Evolutionary conservation across 2,113 vertebrate genomes (phyloP).

Genomic region (Rhabdomys dilectus): DNA sequence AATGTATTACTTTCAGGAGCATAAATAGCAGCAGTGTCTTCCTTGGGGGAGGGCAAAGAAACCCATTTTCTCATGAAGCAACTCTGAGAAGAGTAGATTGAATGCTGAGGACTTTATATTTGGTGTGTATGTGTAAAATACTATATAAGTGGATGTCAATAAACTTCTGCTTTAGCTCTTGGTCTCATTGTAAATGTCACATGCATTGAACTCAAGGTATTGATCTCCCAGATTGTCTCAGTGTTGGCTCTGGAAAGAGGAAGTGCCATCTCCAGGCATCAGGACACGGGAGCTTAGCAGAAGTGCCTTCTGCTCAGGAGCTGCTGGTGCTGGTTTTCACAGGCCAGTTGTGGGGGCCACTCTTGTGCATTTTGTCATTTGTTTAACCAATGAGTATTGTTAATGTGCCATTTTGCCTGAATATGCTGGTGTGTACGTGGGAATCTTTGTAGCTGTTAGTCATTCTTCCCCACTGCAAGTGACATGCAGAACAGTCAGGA

Average conservation of each 20-base stretch:
- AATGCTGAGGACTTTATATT: constrained; percentile 57
- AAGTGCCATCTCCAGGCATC: neutral
- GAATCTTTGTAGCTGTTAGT: neutral
- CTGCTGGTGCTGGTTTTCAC: neutral
- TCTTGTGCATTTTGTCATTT: neutral
- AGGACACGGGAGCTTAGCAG: neutral
- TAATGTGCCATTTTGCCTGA: neutral
- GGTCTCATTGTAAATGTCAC: neutral
- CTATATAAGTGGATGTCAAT: constrained; percentile 85
- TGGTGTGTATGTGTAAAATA: constrained; percentile 77
- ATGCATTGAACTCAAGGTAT: constrained; percentile 18
- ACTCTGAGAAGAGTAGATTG: constrained; percentile 67
- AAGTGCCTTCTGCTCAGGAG: neutral
- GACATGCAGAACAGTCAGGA: neutral
- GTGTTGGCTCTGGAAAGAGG: neutral
- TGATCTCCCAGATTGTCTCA: neutral
- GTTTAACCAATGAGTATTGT: neutral
- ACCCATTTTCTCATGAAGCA: constrained; percentile 52
- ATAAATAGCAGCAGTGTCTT: constrained; percentile 4
- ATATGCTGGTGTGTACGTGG: neutral
- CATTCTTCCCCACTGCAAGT: neutral
- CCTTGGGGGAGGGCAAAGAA: constrained; percentile 51
- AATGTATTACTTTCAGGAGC: constrained; percentile 60
- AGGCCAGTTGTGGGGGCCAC: neutral
- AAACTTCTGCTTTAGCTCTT: constrained; percentile 85